These are phyloP conservation scores for Drosophila repletoides DNA, from an alignment of 1,140 invertebrate genomes.

Conservation along the genomic window DNA sequence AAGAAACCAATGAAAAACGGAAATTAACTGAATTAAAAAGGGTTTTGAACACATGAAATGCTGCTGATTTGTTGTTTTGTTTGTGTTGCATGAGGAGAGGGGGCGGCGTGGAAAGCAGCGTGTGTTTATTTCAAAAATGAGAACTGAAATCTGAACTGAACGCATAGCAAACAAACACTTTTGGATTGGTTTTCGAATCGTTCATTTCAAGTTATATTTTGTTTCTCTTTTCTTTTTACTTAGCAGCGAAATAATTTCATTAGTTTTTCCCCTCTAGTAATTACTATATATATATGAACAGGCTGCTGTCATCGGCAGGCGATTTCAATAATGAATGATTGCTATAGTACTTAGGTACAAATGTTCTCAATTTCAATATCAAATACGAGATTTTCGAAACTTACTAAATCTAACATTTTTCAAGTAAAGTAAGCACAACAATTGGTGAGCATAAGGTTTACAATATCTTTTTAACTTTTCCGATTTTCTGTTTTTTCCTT, in stretches of 20 bases:
- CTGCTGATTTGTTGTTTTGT: constrained; percentile 12
- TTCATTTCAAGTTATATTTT: constrained; percentile 56
- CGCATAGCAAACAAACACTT: constrained; percentile 74
- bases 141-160: constrained; percentile 60
- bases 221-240: constrained; percentile 6
- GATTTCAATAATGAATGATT: constrained; percentile 37
- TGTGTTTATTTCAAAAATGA: constrained; percentile 20
- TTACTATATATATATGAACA: constrained; percentile 34
- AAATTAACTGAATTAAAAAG: neutral
- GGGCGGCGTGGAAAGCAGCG: constrained; percentile 10
- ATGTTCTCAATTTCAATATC: constrained; percentile 39
- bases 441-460: constrained; percentile 80
- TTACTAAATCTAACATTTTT: constrained; percentile 34
- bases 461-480: constrained; percentile 43
- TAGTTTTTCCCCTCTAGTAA: constrained; percentile 33
- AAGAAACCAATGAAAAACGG: constrained; percentile 3
- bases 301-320: constrained; percentile 11
- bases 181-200: constrained; percentile 63
- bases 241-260: constrained; percentile 27
- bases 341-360: constrained; percentile 61
- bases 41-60: constrained; percentile 5
- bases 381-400: constrained; percentile 29
- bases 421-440: constrained; percentile 71
- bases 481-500: constrained; percentile 15
- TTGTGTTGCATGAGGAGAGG: constrained; percentile 25